Evolutionary conservation across 2,113 vertebrate genomes (phyloP), one percentile per base, ranked within the genome.

Genomic region (Uropsilus gracilis): DNA sequence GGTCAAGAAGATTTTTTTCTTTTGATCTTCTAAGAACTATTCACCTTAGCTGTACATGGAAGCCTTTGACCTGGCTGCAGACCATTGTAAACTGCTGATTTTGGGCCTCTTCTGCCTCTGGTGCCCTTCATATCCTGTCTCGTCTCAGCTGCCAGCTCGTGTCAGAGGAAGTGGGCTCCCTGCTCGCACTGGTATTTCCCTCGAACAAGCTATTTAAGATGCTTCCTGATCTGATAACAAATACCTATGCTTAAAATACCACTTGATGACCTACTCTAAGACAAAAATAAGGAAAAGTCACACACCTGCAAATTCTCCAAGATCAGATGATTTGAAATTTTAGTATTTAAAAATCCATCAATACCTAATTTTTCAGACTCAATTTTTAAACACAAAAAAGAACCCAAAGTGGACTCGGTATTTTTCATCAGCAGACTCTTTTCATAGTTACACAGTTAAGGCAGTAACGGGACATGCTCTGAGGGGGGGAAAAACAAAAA

Each of bases 261-360:
- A 76, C 48, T n/a, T n/a, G n/a, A n/a, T 18, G 7, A 44, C 57
- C 22, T 30, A 61, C 63, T 93, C 32, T 75, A 53, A 55, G 37
- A 86, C 1, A 81, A 44, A 86, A 72, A 69, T 39, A 88, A 88
- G 84, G 37, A 90, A 72, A 86, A 76, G 5, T 46, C 22, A 48
- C 1, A 59, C 2, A 66, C 64, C 48, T 90, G 59, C 50, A 90
- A 69, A 61, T 88, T 91, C 48, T 91, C 39, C 8, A 84, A 72
- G 44, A 69, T 14, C 50, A 34, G 48, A 20, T 63, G 48, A 85
- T 61, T 48, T 76, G 32, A 91, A 95, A 81, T 86, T 64, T 83
- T 53, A 53, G 78, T 90, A 78, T 84, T 80, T 95, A 86, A 89
- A 90, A 77, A 78, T 26, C 48, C 55, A 86, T 34, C 92, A 75